phyloP scores from a whole-genome alignment of 2,113 vertebrate species.

The Rhegmatorhina hoffmannsi region DNA sequence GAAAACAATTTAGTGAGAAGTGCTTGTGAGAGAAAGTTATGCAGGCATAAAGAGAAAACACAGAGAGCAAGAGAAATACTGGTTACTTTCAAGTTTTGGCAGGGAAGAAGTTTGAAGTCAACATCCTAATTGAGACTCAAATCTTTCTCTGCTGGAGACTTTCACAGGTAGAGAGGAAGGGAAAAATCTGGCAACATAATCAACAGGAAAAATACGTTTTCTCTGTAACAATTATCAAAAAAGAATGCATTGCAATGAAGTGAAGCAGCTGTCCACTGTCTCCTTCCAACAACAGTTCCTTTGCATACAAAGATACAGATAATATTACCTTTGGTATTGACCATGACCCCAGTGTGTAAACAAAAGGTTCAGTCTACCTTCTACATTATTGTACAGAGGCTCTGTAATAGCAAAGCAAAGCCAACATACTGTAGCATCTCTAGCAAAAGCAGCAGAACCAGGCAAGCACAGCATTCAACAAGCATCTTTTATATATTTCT shows the following conservation, averaged over 20 bases:
- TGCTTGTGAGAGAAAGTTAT: conserved; percentile 25
- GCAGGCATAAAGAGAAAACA: background rate
- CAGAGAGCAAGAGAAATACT: background rate
- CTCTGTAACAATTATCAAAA: conserved; percentile 3
- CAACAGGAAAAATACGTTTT: background rate
- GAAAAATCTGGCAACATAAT: background rate
- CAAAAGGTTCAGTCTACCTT: background rate
- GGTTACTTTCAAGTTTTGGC: conserved; percentile 12
- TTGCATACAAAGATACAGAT: background rate
- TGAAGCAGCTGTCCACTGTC: background rate
- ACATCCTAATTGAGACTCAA: background rate
- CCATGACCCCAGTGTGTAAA: background rate
- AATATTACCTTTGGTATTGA: conserved; percentile 7
- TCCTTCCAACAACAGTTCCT: conserved; percentile 9
- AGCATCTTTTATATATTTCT: conserved; percentile 13
- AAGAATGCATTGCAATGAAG: background rate
- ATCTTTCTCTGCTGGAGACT: background rate
- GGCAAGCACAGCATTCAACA: conserved; percentile 6
- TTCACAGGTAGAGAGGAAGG: background rate
- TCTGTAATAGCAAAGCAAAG: background rate
- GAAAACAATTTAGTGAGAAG: conserved; percentile 51
- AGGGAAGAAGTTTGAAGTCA: conserved; percentile 4
- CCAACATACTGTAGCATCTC: background rate
- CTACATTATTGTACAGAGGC: background rate
- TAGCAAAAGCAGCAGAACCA: conserved; percentile 23